Conservation (phyloP, 53 echinoderm and acorn worm species). For the Echinometra lucunter region DNA sequence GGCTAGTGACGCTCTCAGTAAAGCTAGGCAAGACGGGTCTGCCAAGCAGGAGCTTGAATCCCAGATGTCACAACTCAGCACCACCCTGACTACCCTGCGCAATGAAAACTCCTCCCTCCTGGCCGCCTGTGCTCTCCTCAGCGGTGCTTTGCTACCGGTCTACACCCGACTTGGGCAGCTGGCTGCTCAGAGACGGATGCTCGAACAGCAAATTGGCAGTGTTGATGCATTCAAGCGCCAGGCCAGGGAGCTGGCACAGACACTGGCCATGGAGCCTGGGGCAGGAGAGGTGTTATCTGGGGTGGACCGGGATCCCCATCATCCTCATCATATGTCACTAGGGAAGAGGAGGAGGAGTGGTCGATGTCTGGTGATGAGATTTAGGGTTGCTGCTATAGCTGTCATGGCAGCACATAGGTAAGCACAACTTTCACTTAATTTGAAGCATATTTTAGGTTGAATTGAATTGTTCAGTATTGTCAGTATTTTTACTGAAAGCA, state of each 20-base stretch:
- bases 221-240: conserved; percentile 76
- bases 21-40: conserved; percentile 77
- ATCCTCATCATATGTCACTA: background rate
- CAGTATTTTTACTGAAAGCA: background rate
- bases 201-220: conserved; percentile 74
- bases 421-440: background rate
- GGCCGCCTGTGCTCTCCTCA: conserved; percentile 81
- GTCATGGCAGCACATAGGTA: conserved; percentile 97
- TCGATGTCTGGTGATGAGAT: conserved; percentile 74
- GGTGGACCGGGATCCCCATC: background rate
- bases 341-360: conserved; percentile 26
- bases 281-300: background rate
- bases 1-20: conserved; percentile 87
- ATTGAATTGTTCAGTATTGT: background rate
- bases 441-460: background rate
- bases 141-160: conserved; percentile 85
- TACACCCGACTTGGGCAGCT: conserved; percentile 77
- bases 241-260: conserved; percentile 80
- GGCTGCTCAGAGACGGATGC: conserved; percentile 79
- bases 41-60: conserved; percentile 88
- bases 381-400: conserved; percentile 83
- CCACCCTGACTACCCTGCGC: conserved; percentile 67
- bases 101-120: conserved; percentile 80
- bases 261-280: conserved; percentile 79
- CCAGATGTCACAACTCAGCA: conserved; percentile 72